Evolutionary conservation across 2,113 vertebrate genomes (phyloP).

Genomic region (Azemiops feae): DNA sequence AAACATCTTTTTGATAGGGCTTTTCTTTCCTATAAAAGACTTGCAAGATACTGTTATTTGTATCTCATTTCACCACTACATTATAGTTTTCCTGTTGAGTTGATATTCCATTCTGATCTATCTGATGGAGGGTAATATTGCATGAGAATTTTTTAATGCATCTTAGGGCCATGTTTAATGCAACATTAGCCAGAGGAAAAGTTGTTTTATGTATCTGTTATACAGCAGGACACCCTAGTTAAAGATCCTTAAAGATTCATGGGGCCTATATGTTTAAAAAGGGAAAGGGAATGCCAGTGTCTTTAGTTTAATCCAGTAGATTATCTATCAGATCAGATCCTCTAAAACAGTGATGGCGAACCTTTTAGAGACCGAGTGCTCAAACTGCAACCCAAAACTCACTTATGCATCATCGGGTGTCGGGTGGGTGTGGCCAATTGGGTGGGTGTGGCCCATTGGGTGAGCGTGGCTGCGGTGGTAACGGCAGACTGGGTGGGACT

Average conservation of each 20-base stretch:
- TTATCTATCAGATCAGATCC: not conserved
- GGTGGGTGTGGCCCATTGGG: too few relatives aligned
- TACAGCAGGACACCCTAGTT: not conserved
- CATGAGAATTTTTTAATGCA: not conserved
- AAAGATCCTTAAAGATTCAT: not conserved
- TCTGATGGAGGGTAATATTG: not conserved
- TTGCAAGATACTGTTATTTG: not conserved
- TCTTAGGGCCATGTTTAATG: not conserved
- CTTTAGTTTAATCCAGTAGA: not conserved
- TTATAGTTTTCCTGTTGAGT: not conserved
- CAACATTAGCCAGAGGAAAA: not conserved
- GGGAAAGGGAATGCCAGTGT: not conserved
- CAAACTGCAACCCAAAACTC: too few relatives aligned
- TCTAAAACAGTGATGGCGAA: too few relatives aligned
- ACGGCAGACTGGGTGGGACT: too few relatives aligned
- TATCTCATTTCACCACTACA: not conserved
- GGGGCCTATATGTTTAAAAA: not conserved
- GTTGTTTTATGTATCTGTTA: not conserved
- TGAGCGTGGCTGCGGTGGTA: too few relatives aligned
- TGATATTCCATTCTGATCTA: not conserved
- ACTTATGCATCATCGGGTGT: too few relatives aligned
- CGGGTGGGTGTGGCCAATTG: too few relatives aligned
- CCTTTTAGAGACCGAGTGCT: too few relatives aligned
- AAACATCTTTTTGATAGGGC: not conserved
- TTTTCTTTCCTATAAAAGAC: not conserved